Conservation (phyloP, 2,113 vertebrate species). For the Tetraodon nigroviridis region DNA sequence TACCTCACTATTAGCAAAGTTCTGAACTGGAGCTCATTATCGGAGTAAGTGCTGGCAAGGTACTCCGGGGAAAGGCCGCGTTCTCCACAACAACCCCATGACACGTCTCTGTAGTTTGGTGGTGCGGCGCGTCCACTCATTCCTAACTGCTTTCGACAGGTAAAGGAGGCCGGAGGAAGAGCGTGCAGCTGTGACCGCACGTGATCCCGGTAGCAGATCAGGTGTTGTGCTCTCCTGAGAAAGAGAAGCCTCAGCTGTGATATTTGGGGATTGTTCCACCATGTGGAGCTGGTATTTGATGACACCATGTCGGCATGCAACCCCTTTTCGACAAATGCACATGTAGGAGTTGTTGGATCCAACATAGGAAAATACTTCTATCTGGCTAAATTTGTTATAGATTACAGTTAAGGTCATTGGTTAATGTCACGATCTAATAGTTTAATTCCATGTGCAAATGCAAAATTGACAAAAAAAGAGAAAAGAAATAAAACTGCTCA, state of each 20-base stretch:
- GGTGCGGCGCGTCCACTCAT: constrained; percentile 26
- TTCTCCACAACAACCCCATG: constrained; percentile 30
- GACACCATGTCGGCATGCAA: not conserved
- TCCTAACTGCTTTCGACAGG: constrained; percentile 57
- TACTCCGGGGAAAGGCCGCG: constrained; percentile 38
- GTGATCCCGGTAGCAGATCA: constrained; percentile 47
- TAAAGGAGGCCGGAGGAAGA: constrained; percentile 44
- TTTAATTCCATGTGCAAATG: too few species aligned
- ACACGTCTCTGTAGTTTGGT: constrained; percentile 26
- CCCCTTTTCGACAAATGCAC: not conserved
- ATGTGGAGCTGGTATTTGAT: constrained; percentile 11
- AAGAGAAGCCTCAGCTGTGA: constrained; percentile 46
- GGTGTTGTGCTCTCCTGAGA: constrained; percentile 35
- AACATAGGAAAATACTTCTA: too few species aligned
- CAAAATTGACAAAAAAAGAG: too few species aligned
- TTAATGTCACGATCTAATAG: too few species aligned
- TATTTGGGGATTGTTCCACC: constrained; percentile 20
- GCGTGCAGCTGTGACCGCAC: constrained; percentile 41
- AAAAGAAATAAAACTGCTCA: too few species aligned
- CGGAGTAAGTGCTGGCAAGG: constrained; percentile 34
- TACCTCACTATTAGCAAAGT: constrained; percentile 28
- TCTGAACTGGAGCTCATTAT: constrained; percentile 55
- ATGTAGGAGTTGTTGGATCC: not conserved
- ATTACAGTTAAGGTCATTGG: too few species aligned
- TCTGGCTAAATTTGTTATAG: not conserved